These are phyloP conservation scores for Halictus rubicundus DNA, from an alignment of 1,140 invertebrate species.

Conservation along the genomic window DNA sequence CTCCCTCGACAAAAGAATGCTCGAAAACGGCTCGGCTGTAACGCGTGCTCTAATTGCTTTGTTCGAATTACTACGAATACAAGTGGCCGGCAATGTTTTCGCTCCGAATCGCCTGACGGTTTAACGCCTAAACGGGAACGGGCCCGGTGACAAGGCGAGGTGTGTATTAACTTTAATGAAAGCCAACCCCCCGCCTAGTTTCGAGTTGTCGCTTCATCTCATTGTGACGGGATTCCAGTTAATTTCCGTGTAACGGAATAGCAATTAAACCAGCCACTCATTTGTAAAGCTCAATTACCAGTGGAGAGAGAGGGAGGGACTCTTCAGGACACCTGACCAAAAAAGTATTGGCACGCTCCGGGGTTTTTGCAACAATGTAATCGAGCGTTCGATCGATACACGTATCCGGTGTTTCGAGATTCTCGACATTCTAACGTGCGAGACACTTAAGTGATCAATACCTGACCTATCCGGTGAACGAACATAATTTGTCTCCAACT, in stretches of 20 bases:
- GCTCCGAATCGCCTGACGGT: not conserved
- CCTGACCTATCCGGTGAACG: no score
- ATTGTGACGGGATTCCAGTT: not conserved
- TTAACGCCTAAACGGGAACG: not conserved
- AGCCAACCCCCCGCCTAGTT: not conserved
- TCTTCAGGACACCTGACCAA: not conserved
- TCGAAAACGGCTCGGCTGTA: not conserved
- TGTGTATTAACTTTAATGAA: conserved; percentile 15
- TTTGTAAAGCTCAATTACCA: not conserved
- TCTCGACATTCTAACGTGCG: no score
- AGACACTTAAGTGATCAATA: no score
- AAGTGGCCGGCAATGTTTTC: not conserved
- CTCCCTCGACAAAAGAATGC: not conserved
- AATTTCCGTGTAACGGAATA: conserved; percentile 13
- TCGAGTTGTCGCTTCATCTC: not conserved
- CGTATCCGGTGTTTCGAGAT: no score
- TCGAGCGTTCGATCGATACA: no score
- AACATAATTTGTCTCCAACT: no score
- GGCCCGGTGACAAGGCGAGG: no score
- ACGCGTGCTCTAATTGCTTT: not conserved
- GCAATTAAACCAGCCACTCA: not conserved
- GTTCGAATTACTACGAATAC: no score
- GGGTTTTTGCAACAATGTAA: no score
- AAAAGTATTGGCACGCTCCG: no score
- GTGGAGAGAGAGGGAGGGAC: no score